These are phyloP conservation scores for Cyanoderma ruficeps DNA, from an alignment of 2,113 vertebrate genomes.

Conservation along the genomic window DNA sequence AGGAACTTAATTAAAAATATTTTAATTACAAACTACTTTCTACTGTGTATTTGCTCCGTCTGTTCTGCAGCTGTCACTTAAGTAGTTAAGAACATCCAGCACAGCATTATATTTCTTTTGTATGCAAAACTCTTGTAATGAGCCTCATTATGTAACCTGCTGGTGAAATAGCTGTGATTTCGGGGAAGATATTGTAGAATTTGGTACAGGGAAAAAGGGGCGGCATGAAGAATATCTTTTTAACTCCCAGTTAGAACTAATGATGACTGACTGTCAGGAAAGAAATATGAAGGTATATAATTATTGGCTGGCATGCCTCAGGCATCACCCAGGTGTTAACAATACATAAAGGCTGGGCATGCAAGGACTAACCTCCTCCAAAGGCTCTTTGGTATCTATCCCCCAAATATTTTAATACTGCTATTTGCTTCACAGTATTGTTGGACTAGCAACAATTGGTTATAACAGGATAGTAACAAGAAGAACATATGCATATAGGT, in stretches of 20 bases:
- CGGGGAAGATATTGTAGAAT: not conserved
- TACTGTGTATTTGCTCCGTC: not conserved
- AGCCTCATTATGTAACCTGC: not conserved
- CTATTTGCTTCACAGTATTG: not conserved
- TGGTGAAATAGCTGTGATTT: not conserved
- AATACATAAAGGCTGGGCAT: constrained; percentile 66
- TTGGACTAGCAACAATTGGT: not conserved
- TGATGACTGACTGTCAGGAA: constrained; percentile 73
- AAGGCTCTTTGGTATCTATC: constrained; percentile 43
- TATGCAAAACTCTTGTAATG: not conserved
- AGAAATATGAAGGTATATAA: constrained; percentile 68
- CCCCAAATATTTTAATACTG: not conserved
- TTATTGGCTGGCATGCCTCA: constrained; percentile 65
- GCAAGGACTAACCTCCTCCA: constrained; percentile 66
- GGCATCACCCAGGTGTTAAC: constrained; percentile 75
- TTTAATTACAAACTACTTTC: not conserved
- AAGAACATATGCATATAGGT: not conserved
- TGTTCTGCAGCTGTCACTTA: not conserved
- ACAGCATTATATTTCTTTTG: not conserved
- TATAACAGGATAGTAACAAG: not conserved
- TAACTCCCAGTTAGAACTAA: constrained; percentile 45
- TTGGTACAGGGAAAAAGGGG: not conserved
- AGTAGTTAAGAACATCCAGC: not conserved
- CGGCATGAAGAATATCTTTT: not conserved
- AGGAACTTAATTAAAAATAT: not conserved